Conservation (phyloP, 2,113 vertebrate genomes). For the Leuciscus idus region DNA sequence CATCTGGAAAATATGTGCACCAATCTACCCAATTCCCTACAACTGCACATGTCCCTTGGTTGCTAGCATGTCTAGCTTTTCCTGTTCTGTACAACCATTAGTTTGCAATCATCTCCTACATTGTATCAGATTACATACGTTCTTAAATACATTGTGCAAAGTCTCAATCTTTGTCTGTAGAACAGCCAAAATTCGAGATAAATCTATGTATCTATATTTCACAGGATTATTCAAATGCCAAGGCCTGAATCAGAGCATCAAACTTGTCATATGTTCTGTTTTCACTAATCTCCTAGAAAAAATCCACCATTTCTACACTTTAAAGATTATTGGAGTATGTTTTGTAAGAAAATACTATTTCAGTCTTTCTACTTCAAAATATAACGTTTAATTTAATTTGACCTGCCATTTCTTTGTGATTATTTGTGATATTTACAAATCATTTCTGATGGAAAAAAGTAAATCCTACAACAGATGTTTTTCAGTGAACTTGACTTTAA, state of each 20-base stretch:
- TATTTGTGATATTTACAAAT: not conserved
- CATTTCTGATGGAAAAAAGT: not conserved
- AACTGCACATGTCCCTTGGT: not conserved
- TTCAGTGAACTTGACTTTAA: not conserved
- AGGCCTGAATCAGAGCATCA: not conserved
- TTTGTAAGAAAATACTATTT: too few relatives aligned
- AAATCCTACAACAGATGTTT: not conserved
- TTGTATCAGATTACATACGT: not conserved
- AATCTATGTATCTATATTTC: not conserved
- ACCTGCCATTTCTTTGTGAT: too few relatives aligned
- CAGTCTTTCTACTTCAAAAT: too few relatives aligned
- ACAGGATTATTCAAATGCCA: not conserved
- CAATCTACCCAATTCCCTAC: not conserved
- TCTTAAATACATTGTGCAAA: not conserved
- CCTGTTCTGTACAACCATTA: not conserved
- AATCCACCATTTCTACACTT: not conserved
- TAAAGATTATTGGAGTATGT: not conserved
- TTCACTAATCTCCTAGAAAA: not conserved
- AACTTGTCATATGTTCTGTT: not conserved
- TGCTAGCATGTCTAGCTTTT: not conserved
- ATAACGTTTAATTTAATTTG: too few relatives aligned
- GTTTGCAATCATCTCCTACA: not conserved
- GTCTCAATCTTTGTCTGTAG: not conserved
- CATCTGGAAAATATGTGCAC: not conserved
- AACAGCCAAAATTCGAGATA: not conserved